Conservation (phyloP, 1,140 invertebrate species). For the Pachypeltis micranthus region DNA sequence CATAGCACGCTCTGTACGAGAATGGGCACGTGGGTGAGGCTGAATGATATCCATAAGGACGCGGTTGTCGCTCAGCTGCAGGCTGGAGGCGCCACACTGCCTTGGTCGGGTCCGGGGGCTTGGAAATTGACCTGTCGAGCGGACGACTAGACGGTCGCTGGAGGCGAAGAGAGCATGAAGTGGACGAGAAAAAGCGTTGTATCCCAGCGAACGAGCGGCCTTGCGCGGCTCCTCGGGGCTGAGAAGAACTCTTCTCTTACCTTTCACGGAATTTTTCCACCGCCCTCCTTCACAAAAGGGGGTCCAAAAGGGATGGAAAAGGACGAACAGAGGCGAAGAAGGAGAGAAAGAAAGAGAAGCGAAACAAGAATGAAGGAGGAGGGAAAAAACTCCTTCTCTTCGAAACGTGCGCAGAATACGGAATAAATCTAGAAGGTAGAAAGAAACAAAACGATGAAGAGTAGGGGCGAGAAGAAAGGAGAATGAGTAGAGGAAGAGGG, state of each 20-base stretch:
- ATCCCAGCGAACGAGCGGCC: background rate
- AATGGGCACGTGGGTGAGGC: too few species aligned
- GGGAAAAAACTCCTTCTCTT: background rate
- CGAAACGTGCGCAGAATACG: background rate
- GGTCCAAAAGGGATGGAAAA: background rate
- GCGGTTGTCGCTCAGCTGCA: too few species aligned
- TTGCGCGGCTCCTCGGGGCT: background rate
- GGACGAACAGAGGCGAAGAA: background rate
- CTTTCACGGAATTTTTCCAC: background rate
- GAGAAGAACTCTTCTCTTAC: background rate
- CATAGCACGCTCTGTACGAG: too few species aligned
- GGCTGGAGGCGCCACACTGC: too few species aligned
- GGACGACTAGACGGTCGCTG: too few species aligned
- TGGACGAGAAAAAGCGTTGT: background rate
- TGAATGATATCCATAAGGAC: too few species aligned
- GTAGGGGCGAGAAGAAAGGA: background rate
- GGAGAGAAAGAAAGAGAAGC: background rate
- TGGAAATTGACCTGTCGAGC: too few species aligned
- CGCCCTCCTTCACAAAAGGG: background rate
- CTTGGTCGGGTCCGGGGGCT: too few species aligned
- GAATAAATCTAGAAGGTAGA: slow-evolving; percentile 1
- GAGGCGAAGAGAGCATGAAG: background rate
- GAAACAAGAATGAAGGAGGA: background rate
- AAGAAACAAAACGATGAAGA: slow-evolving; percentile 1
- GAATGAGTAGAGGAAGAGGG: background rate